A percentile compares a stretch with the other conserved stretches of the same genome.
Evolutionary conservation across 1,140 invertebrate genomes (phyloP).

Genomic region (Drosophila arawakana): DNA sequence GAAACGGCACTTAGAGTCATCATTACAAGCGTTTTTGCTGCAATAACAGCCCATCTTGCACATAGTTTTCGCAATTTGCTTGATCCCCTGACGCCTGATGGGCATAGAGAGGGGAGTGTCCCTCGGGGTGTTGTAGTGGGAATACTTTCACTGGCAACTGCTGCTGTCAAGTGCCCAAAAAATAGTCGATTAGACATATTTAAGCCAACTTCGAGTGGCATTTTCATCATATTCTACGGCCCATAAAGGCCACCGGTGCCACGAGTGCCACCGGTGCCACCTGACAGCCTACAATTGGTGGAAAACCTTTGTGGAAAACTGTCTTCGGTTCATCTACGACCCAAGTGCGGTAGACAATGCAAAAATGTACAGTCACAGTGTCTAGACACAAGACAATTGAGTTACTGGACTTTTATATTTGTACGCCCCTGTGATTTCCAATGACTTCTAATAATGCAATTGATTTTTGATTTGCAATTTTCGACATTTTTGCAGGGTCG

Average conservation of each 20-base stretch:
- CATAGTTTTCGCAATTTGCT: slow-evolving; percentile 84
- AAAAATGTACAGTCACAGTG: slow-evolving; percentile 14
- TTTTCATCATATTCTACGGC: slow-evolving; percentile 71
- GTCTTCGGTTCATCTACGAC: slow-evolving; percentile 16
- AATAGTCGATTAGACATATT: slow-evolving; percentile 77
- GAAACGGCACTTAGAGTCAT: slow-evolving; percentile 84
- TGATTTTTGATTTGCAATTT: slow-evolving; percentile 77
- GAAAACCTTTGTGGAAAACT: slow-evolving; percentile 1
- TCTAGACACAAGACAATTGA: slow-evolving; percentile 55
- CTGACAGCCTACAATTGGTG: slow-evolving; percentile 38
- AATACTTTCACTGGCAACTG: slow-evolving; percentile 51
- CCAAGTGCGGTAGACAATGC: slow-evolving; percentile 29
- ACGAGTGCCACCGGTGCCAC: slow-evolving; percentile 61
- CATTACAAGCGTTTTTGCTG: slow-evolving; percentile 84
- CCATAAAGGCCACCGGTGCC: slow-evolving; percentile 67
- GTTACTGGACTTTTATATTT: slow-evolving; percentile 40
- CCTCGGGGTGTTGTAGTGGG: slow-evolving; percentile 10
- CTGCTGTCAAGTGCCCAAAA: slow-evolving; percentile 69
- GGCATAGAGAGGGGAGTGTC: slow-evolving; percentile 1
- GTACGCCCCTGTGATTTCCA: slow-evolving; percentile 49
- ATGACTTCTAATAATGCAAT: slow-evolving; percentile 78
- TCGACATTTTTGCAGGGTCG: slow-evolving; percentile 23
- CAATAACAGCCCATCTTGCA: slow-evolving; percentile 84
- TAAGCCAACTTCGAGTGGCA: slow-evolving; percentile 54
- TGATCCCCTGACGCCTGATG: slow-evolving; percentile 74